phyloP scores from a whole-genome alignment of 2,888 invertebrate genomes.

The Eueremaeus valkanovi region DNA sequence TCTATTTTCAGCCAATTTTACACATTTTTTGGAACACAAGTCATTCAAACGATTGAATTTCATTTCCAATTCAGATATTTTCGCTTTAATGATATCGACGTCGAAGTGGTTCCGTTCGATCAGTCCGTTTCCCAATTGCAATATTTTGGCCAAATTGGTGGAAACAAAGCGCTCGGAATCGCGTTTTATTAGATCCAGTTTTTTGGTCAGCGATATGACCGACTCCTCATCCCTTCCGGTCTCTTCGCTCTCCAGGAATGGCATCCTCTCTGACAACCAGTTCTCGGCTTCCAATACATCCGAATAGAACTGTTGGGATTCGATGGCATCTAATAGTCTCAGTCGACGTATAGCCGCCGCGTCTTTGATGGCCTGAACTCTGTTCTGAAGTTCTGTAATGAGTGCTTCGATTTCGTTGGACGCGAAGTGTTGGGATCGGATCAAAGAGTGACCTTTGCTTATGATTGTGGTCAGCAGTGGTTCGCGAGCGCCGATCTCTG shows the following conservation, averaged over 20 bases:
- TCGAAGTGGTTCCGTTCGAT: constrained; percentile 88
- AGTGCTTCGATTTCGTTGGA: constrained; percentile 66
- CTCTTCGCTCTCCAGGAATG: constrained; percentile 68
- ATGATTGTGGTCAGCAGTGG: constrained; percentile 71
- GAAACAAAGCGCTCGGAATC: constrained; percentile 78
- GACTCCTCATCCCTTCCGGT: constrained; percentile 90
- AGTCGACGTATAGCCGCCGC: constrained; percentile 66
- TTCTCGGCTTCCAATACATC: constrained; percentile 84
- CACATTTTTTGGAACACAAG: constrained; percentile 64
- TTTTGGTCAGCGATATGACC: constrained; percentile 69
- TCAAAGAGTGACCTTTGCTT: constrained; percentile 70
- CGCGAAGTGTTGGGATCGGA: constrained; percentile 80
- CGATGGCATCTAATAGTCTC: constrained; percentile 72
- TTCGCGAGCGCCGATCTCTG: constrained; percentile 80
- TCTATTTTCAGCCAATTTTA: constrained; percentile 70
- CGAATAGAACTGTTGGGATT: constrained; percentile 80
- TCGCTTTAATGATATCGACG: constrained; percentile 65
- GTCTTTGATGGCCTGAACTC: constrained; percentile 67
- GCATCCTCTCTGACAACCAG: constrained; percentile 84
- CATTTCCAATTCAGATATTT: constrained; percentile 64
- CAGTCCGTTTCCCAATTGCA: constrained; percentile 77
- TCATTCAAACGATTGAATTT: constrained; percentile 64
- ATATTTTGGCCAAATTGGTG: constrained; percentile 65
- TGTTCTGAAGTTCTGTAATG: constrained; percentile 65
- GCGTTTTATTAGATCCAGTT: constrained; percentile 74